phyloP scores from a whole-genome alignment of 2,888 invertebrate genomes.

The Archips crataeganus region DNA sequence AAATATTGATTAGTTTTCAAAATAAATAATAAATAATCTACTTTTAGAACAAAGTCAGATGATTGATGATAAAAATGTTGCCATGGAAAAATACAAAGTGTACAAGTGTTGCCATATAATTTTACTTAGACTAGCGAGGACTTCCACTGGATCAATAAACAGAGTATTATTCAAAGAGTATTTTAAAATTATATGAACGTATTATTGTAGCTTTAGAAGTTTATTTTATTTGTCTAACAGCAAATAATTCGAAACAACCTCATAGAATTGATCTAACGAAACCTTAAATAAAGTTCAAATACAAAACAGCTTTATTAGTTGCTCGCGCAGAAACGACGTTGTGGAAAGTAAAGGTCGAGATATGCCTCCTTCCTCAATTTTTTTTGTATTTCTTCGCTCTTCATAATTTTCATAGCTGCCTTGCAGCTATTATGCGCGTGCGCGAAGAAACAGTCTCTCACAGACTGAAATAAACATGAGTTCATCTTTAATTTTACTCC shows the following conservation, averaged over 20 bases:
- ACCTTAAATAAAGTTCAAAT: background rate
- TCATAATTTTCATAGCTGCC: constrained; percentile 82
- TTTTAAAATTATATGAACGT: too few species aligned
- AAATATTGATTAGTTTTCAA: constrained; percentile 67
- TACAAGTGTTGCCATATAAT: constrained; percentile 33
- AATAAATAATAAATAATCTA: constrained; percentile 70
- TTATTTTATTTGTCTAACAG: background rate
- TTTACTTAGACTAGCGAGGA: background rate
- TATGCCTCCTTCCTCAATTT: constrained; percentile 81
- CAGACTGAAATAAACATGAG: constrained; percentile 64
- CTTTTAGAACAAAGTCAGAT: constrained; percentile 64
- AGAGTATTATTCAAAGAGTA: too few species aligned
- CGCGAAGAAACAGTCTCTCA: constrained; percentile 81
- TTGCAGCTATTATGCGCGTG: constrained; percentile 82
- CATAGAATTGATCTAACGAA: background rate
- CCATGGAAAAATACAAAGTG: constrained; percentile 45
- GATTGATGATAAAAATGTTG: constrained; percentile 67
- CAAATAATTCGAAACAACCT: background rate
- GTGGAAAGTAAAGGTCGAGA: constrained; percentile 77
- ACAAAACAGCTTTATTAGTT: constrained; percentile 47
- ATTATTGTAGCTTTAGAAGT: background rate
- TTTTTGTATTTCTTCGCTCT: constrained; percentile 75
- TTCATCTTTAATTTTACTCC: background rate
- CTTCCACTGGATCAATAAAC: background rate
- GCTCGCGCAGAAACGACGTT: constrained; percentile 67